Evolutionary conservation across 2,797 vertebrate species (phyloP).

Genomic region (Aulostomus chinensis): DNA sequence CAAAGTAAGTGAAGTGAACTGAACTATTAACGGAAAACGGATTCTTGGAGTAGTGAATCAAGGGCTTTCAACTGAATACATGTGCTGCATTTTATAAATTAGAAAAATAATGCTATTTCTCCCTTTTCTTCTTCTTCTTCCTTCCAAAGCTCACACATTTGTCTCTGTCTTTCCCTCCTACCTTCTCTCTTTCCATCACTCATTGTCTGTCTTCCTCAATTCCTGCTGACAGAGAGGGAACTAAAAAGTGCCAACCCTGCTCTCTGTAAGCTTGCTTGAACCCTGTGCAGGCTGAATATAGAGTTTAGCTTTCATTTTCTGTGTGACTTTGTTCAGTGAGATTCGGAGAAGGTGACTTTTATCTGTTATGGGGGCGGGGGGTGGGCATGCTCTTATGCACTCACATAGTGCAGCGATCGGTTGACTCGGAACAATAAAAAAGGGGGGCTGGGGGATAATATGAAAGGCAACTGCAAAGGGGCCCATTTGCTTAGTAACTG

Average conservation of each 20-base stretch:
- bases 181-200: slow-evolving; percentile 15
- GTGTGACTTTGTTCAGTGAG: slow-evolving; percentile 79
- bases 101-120: slow-evolving; percentile 41
- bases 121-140: slow-evolving; percentile 13
- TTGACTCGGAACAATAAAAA: slow-evolving; percentile 56
- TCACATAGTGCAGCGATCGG: slow-evolving; percentile 61
- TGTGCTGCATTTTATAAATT: no score
- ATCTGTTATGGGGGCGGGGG: slow-evolving; percentile 69
- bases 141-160: slow-evolving; percentile 44
- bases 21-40: slow-evolving; percentile 31
- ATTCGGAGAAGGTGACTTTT: slow-evolving; percentile 83
- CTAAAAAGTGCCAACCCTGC: slow-evolving; percentile 68
- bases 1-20: slow-evolving; percentile 31
- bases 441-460: slow-evolving; percentile 17
- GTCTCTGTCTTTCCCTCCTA: slow-evolving; percentile 23
- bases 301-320: slow-evolving; percentile 80
- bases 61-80: no score
- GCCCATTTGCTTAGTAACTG: slow-evolving; percentile 74
- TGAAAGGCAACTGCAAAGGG: slow-evolving; percentile 58
- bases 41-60: slow-evolving; percentile 29
- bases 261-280: slow-evolving; percentile 78
- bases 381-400: slow-evolving; percentile 70
- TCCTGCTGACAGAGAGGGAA: slow-evolving; percentile 73
- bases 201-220: slow-evolving; percentile 27
- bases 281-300: slow-evolving; percentile 70